Percentiles rank a stretch among this genome's conserved stretches.
Evolutionary conservation across 2,113 vertebrate genomes (phyloP).

Genomic region (Calypte anna): DNA sequence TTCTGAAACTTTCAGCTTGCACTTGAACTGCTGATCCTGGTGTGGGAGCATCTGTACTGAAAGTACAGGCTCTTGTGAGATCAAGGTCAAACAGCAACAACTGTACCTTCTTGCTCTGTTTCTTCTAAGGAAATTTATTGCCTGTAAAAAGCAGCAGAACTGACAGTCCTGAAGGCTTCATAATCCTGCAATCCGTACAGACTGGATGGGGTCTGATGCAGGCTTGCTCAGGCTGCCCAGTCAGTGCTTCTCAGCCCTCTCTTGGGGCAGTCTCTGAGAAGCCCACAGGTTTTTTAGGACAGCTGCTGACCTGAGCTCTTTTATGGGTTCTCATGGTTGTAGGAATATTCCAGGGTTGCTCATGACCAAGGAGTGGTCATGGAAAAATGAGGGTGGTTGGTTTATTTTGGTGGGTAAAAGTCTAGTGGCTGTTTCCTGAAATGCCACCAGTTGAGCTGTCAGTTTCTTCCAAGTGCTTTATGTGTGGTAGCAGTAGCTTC

Average conservation of each 20-base stretch:
- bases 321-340: not conserved
- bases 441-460: not conserved
- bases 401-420: not conserved
- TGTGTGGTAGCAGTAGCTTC: not conserved
- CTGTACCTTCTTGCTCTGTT: not conserved
- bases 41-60: rapidly evolving
- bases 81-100: not conserved
- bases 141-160: not conserved
- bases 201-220: not conserved
- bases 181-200: conserved; percentile 6
- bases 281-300: not conserved
- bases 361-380: not conserved
- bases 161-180: not conserved
- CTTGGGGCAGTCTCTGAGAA: not conserved
- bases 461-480: not conserved
- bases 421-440: not conserved
- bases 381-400: not conserved
- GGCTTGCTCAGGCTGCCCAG: not conserved
- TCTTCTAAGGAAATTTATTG: conserved; percentile 28
- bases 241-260: not conserved
- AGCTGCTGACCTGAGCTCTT: not conserved
- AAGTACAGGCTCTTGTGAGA: not conserved
- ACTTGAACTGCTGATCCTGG: not conserved
- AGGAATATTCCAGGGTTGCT: not conserved
- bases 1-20: not conserved